phyloP scores from a whole-genome alignment of 2,888 invertebrate genomes.

The Arge pagana region DNA sequence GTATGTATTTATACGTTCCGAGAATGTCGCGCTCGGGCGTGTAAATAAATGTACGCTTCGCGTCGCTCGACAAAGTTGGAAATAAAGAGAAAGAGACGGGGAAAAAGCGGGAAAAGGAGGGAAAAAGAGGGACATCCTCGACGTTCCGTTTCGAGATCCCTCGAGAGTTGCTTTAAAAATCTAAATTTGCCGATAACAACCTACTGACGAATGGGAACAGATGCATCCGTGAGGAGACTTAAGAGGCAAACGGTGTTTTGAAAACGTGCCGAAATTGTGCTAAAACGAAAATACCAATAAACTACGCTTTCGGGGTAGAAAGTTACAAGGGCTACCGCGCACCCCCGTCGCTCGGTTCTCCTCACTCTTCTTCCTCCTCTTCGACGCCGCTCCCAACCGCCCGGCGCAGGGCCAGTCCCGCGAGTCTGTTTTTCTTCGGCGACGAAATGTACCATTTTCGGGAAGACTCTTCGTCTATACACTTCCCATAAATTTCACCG shows the following conservation, averaged over 20 bases:
- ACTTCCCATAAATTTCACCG: conserved; percentile 18
- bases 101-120: conserved; percentile 3
- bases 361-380: too few relatives aligned
- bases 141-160: too few relatives aligned
- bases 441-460: conserved; percentile 8
- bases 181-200: conserved; percentile 40
- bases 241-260: conserved; percentile 41
- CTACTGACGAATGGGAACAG: conserved; percentile 37
- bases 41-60: too few relatives aligned
- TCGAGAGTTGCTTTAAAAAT: conserved; percentile 24
- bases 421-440: conserved; percentile 22
- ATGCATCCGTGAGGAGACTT: conserved; percentile 39
- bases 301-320: conserved; percentile 10
- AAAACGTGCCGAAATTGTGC: conserved; percentile 49
- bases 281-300: conserved; percentile 30
- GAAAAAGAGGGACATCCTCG: conserved; percentile 11
- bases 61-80: too few relatives aligned
- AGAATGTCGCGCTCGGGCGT: too few relatives aligned
- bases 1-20: too few relatives aligned
- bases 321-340: conserved; percentile 14
- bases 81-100: conserved; percentile 6
- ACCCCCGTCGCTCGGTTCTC: too few relatives aligned
- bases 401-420: conserved; percentile 15
- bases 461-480: conserved; percentile 8
- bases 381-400: too few relatives aligned